phyloP scores from a whole-genome alignment of 2,113 vertebrate species.

The Pedionomus torquatus region DNA sequence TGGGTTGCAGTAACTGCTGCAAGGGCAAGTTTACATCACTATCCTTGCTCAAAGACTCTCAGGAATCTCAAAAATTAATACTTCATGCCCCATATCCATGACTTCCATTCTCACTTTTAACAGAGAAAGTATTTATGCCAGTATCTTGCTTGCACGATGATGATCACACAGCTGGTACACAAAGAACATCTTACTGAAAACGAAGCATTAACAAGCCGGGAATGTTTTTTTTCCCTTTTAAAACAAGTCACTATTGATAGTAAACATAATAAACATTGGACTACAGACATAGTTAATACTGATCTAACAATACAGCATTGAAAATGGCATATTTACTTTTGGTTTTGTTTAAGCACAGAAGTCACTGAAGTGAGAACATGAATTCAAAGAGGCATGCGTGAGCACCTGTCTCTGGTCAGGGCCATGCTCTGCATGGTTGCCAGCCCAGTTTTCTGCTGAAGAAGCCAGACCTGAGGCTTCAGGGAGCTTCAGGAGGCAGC shows the following conservation, averaged over 20 bases:
- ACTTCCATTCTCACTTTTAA: not conserved
- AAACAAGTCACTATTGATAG: not conserved
- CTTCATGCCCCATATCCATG: not conserved
- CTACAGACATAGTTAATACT: not conserved
- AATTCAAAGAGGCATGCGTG: accelerated
- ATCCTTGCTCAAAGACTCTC: not conserved
- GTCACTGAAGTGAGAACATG: not conserved
- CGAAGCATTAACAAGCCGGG: not conserved
- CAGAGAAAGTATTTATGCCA: not conserved
- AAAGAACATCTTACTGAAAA: not conserved
- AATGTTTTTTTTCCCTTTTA: not conserved
- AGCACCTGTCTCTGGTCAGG: not conserved
- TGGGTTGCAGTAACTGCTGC: not conserved
- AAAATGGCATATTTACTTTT: not conserved
- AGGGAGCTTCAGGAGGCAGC: not conserved
- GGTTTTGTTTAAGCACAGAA: not conserved
- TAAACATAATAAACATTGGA: not conserved
- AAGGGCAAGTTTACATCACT: not conserved
- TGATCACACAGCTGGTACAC: not conserved
- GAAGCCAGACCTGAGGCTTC: not conserved
- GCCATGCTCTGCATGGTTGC: accelerated
- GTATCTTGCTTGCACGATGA: not conserved
- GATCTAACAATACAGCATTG: not conserved
- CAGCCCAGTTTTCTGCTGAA: not conserved
- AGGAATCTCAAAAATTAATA: not conserved